Conservation (phyloP, 2,113 vertebrate genomes). For the Salvelinus alpinus region DNA sequence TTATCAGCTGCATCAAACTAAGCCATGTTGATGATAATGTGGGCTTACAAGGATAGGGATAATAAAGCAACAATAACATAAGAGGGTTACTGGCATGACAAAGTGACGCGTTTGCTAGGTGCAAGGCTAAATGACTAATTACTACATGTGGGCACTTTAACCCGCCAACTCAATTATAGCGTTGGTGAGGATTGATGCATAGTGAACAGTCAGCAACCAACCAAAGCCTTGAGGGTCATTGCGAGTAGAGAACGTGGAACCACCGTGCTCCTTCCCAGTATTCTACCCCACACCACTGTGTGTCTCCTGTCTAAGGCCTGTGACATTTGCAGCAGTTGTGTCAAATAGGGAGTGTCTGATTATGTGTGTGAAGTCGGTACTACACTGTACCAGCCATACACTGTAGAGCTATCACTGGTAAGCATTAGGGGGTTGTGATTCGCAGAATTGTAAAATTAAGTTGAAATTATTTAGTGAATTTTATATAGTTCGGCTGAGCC, state of each 20-base stretch:
- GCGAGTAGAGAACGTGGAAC: neutral
- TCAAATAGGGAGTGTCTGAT: neutral
- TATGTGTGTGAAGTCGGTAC: neutral
- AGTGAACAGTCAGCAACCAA: neutral
- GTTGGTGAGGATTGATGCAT: too few relatives aligned
- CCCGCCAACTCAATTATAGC: too few relatives aligned
- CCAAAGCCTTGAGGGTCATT: neutral
- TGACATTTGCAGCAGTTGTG: neutral
- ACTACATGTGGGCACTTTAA: too few relatives aligned
- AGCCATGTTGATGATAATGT: neutral
- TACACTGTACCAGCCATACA: neutral
- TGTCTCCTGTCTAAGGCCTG: neutral
- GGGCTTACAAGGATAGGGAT: too few relatives aligned
- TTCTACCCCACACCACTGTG: neutral
- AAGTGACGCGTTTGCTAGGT: too few relatives aligned
- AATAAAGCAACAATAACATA: too few relatives aligned
- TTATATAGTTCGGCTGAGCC: too few relatives aligned
- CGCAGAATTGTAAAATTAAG: too few relatives aligned
- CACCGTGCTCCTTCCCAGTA: neutral
- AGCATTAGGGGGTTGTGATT: neutral
- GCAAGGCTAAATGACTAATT: too few relatives aligned
- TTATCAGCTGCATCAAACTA: slow-evolving; percentile 10
- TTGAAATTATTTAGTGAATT: too few relatives aligned
- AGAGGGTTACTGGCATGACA: too few relatives aligned
- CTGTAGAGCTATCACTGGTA: too few relatives aligned